Evolutionary conservation across 2,888 invertebrate species (phyloP).

Genomic region (Orthosia incerta): DNA sequence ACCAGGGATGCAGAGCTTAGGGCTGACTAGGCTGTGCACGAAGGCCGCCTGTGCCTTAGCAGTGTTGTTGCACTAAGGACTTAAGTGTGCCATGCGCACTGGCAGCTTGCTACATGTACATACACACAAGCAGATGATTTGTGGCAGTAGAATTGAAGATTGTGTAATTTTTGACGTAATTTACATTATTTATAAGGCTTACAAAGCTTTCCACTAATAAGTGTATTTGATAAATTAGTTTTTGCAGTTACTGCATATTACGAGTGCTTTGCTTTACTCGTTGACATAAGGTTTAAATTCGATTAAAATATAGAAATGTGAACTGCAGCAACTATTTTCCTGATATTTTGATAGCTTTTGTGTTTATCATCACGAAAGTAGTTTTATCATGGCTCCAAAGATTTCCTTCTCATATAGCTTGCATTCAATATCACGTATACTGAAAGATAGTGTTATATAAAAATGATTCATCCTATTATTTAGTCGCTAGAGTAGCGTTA

Average conservation of each 20-base stretch:
- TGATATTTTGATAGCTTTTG: background rate
- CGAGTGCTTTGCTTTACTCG: background rate
- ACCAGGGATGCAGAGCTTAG: constrained; percentile 50
- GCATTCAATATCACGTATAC: background rate
- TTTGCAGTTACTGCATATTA: constrained; percentile 11
- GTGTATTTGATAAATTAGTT: constrained; percentile 8
- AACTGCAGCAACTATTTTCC: constrained; percentile 4
- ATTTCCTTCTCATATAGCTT: constrained; percentile 19
- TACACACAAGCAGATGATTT: constrained; percentile 19
- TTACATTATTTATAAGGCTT: constrained; percentile 24
- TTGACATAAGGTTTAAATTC: background rate
- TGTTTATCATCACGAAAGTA: background rate
- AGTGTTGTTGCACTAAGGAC: constrained; percentile 41
- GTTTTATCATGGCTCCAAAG: background rate
- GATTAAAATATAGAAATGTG: too few species aligned
- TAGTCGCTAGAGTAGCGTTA: background rate
- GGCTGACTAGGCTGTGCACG: constrained; percentile 51
- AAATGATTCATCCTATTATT: too few species aligned
- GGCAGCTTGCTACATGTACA: constrained; percentile 47
- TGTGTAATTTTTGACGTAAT: background rate
- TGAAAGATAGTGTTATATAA: background rate
- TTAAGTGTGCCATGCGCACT: constrained; percentile 44
- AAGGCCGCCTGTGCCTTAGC: constrained; percentile 29
- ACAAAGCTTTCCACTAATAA: constrained; percentile 19
- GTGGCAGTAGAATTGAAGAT: constrained; percentile 31